Evolutionary conservation across 2,888 invertebrate genomes (phyloP), one percentile per base, ranked within the genome.

Genomic region (Drosophila crucigera): DNA sequence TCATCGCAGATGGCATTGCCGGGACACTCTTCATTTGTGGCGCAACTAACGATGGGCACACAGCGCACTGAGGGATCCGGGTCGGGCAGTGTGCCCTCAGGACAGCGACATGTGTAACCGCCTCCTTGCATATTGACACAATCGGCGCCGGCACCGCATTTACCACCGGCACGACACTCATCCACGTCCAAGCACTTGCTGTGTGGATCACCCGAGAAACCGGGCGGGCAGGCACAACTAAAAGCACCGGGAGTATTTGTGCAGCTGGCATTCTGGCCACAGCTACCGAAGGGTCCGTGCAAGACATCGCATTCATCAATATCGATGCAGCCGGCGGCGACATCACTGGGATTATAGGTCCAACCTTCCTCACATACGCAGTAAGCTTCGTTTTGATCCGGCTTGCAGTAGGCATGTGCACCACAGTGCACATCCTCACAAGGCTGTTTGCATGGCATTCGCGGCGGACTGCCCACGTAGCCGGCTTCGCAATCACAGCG

Each of bases 341-440:
- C 97, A 90, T 98, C 97, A 66, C 95, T 96, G 0, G 98, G 98
- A 93, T 98, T 96, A 91, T 97, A 98, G 0, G 97, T 97, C 97
- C 98, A 98, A 1, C 98, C 98, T 70, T 97, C 97, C 92, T 98
- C 97, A 91, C 98, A 98, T 56, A 98, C 96, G 88, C 98, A 98
- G 87, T 97, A 97, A 0, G 98, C 98, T 93, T 98, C 98, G 70
- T 95, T 95, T 39, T 97, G 97, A 84, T 98, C 97, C 0, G 97
- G 96, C 92, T 98, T 97, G 92, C 98, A 98, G 91, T 95, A 97
- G 3, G 98, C 97, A 92, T 98, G 98, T 11, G 96, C 95, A 22
- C 97, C 97, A 91, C 98, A 98, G 91, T 96, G 96, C 1, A 98
- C 97, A 93, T 97, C 97, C 92, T 98, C 97, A 92, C 98, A 98